These are phyloP conservation scores for Enteromius anoplus DNA, from an alignment of 2,797 vertebrate species.

Conservation along the genomic window DNA sequence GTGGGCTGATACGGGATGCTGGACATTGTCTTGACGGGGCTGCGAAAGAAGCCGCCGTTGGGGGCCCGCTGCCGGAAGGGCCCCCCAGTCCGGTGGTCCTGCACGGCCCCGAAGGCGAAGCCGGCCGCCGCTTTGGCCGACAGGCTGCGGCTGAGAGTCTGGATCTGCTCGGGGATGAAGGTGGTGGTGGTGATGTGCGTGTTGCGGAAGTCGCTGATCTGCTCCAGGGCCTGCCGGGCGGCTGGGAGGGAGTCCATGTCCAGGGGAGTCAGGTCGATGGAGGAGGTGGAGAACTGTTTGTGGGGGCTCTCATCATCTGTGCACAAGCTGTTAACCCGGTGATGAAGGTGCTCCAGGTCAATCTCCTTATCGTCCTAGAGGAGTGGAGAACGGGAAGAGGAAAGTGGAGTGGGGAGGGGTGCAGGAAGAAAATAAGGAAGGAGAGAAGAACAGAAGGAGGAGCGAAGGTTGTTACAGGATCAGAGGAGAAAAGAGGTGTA, in stretches of 20 bases:
- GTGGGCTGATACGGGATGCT: slow-evolving; percentile 98
- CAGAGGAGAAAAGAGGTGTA: slow-evolving; percentile 56
- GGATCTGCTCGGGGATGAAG: slow-evolving; percentile 99
- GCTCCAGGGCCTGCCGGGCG: slow-evolving; percentile 96
- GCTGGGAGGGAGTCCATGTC: slow-evolving; percentile 98
- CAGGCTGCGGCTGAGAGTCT: slow-evolving; percentile 98
- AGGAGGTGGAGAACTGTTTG: slow-evolving; percentile 99
- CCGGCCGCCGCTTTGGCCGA: slow-evolving; percentile 97
- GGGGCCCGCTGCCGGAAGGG: slow-evolving; percentile 98
- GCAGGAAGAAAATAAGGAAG: slow-evolving; percentile 23
- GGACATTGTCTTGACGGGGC: slow-evolving; percentile 99
- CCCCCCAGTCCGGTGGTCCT: slow-evolving; percentile 96
- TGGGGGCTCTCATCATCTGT: slow-evolving; percentile 99
- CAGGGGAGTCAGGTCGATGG: slow-evolving; percentile 97
- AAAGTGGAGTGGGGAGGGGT: slow-evolving; percentile 55
- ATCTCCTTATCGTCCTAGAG: slow-evolving; percentile 98
- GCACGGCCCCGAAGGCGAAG: slow-evolving; percentile 92
- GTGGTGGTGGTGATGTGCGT: slow-evolving; percentile 99
- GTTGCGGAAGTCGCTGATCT: slow-evolving; percentile 99
- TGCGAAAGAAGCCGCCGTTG: slow-evolving; percentile 98
- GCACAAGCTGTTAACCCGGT: slow-evolving; percentile 99
- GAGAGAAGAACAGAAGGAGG: slow-evolving; percentile 37
- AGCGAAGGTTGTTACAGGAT: slow-evolving; percentile 51
- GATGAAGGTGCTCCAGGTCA: slow-evolving; percentile 99
- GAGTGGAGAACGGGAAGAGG: slow-evolving; percentile 54